Evolutionary conservation across 2,888 invertebrate genomes (phyloP).

Genomic region (Ophraella communa): DNA sequence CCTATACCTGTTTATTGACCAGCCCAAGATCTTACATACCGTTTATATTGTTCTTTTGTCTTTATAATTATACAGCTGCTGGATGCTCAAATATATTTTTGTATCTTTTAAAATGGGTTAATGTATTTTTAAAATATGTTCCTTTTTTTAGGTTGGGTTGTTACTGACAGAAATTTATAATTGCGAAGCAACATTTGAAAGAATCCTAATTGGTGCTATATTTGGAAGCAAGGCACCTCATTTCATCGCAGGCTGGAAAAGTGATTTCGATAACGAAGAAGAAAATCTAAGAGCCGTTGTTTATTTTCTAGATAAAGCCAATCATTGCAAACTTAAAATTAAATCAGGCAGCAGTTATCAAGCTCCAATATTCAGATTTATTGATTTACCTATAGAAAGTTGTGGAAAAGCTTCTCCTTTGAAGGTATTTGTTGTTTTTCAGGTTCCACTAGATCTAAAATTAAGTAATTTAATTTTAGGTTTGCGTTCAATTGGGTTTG

Average conservation of each 20-base stretch:
- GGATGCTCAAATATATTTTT: too few species aligned
- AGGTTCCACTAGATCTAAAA: too few species aligned
- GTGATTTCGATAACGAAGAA: slow-evolving; percentile 79
- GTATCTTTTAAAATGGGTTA: too few species aligned
- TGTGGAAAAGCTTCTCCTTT: slow-evolving; percentile 71
- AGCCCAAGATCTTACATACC: too few species aligned
- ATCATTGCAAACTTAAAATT: slow-evolving; percentile 64
- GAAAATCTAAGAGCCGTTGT: slow-evolving; percentile 80
- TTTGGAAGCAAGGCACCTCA: slow-evolving; percentile 83
- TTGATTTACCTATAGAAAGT: slow-evolving; percentile 83
- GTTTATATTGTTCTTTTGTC: too few species aligned
- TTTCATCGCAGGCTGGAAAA: slow-evolving; percentile 86
- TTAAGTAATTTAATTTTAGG: slow-evolving; percentile 30
- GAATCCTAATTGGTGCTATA: slow-evolving; percentile 77
- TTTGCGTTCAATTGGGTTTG: slow-evolving; percentile 73
- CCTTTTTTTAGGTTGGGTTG: slow-evolving; percentile 64
- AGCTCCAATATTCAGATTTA: slow-evolving; percentile 63
- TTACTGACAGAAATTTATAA: slow-evolving; percentile 71
- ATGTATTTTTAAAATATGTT: too few species aligned
- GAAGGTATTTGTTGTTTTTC: too few species aligned
- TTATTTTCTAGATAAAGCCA: slow-evolving; percentile 80
- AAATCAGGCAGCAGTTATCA: slow-evolving; percentile 46
- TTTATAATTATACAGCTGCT: too few species aligned
- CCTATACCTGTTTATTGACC: too few species aligned
- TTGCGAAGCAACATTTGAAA: slow-evolving; percentile 75